Evolutionary conservation across 2,888 invertebrate species (phyloP).

Genomic region (Byasa hedistus): DNA sequence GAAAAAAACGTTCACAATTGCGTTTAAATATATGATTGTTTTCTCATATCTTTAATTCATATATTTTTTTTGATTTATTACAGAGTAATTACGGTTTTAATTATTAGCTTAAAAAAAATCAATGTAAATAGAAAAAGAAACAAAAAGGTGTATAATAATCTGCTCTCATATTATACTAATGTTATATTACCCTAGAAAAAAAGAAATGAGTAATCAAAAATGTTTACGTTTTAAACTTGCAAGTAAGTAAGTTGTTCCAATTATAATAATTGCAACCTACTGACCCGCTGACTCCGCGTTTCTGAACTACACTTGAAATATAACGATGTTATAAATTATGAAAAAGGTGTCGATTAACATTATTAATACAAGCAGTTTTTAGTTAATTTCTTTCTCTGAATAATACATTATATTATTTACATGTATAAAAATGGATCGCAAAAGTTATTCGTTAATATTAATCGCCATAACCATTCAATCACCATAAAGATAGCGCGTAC

Average conservation of each 20-base stretch:
- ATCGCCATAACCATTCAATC: too few relatives aligned
- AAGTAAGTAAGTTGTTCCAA: conserved; percentile 24
- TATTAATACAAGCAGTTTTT: conserved; percentile 2
- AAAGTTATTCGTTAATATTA: neutral
- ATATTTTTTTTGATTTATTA: too few relatives aligned
- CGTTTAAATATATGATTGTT: too few relatives aligned
- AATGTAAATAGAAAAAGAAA: too few relatives aligned
- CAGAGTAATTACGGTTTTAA: too few relatives aligned
- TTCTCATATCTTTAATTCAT: too few relatives aligned
- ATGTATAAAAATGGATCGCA: neutral
- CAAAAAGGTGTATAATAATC: too few relatives aligned
- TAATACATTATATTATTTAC: neutral
- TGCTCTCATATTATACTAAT: too few relatives aligned
- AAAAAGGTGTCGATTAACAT: conserved; percentile 21
- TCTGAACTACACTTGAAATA: conserved; percentile 22
- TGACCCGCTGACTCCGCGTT: conserved; percentile 22
- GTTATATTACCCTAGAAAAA: neutral
- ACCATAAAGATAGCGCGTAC: too few relatives aligned
- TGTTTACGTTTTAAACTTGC: conserved; percentile 21
- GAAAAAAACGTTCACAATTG: too few relatives aligned
- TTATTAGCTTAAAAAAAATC: too few relatives aligned
- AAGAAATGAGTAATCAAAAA: conserved; percentile 3
- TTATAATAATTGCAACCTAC: conserved; percentile 27
- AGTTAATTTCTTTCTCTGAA: neutral
- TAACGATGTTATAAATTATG: conserved; percentile 27